Base-by-base conservation (phyloP, 1,140 invertebrate genomes). In the Hylyphantes graminicola region DNA sequence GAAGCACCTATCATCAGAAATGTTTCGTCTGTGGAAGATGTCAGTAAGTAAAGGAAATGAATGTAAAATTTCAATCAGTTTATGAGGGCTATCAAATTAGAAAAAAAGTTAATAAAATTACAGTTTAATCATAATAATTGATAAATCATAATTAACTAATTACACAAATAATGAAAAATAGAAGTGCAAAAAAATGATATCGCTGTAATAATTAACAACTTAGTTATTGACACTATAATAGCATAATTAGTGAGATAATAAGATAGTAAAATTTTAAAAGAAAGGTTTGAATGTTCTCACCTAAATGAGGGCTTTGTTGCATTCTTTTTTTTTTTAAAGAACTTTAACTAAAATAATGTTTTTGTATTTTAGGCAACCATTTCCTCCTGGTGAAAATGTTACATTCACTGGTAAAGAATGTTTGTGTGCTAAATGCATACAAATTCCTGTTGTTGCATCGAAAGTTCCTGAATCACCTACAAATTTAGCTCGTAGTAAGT, bases 21-120 rank as follows among this genome's bases (percentile, higher is more conserved):
- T 89, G 88, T 80, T 98, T 98, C 92, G 96, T 95, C 65, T 98
- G 96, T 90, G 94, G 94, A 84, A 92, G 95, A 88, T 98, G 96
- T 92, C 93, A 94, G 92, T 93, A 90, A 88, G 57, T 65, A 35
- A 21, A 35, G 1, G 5, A 35, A 35, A 21, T 68, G 21, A 21
- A 68, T 68, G 7, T 19, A 21, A 68, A 9, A 21, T 19, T 19
- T 68, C 35, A 1, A 35, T 35, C 1, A 35, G 35, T 35, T 35
- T 35, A 5, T 35, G 35, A 35, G 35, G 35, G 35, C 2, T 35
- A 35, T 35, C 1, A 35, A 5, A 35, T 35, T 5, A 35, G 35
- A 5, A 35, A 5, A n/a, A 35, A 5, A 35, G 35, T 35, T 1
- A 35, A 35, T 35, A 1, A 35, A 35, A 35, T 35, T 35, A 35